These are phyloP conservation scores for Macquaria australasica DNA, from an alignment of 2,113 vertebrate species.

Conservation along the genomic window DNA sequence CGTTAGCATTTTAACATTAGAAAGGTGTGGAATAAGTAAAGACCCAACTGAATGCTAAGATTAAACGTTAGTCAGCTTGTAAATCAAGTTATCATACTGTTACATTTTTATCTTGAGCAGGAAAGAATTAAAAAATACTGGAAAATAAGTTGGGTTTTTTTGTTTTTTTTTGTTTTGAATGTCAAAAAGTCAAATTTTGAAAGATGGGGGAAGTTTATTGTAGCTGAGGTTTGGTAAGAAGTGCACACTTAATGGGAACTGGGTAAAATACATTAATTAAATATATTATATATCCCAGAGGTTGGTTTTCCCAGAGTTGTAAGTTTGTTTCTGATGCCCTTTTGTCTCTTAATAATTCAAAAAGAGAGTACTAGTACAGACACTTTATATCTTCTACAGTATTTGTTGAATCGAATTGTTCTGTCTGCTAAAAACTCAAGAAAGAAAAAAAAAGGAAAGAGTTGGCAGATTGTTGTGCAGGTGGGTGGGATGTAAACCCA, in stretches of 20 bases:
- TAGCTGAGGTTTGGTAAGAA: background rate
- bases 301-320: too few species aligned
- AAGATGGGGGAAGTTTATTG: background rate
- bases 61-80: too few species aligned
- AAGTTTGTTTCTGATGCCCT: too few species aligned
- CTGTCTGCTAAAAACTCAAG: background rate
- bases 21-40: background rate
- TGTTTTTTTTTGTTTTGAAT: background rate
- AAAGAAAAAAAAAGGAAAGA: background rate
- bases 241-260: background rate
- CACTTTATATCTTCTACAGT: background rate
- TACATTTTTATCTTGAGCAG: background rate
- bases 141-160: too few species aligned
- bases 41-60: too few species aligned
- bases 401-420: background rate
- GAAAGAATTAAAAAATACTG: background rate
- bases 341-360: background rate
- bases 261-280: too few species aligned
- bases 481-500: background rate
- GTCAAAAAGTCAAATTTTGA: background rate
- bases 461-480: background rate
- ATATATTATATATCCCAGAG: too few species aligned
- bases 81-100: background rate
- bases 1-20: background rate
- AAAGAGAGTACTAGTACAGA: background rate